A percentile compares a stretch with the other conserved stretches of the same genome.
Conservation (phyloP, 2,888 invertebrate species). For the Colostygia pectinataria region DNA sequence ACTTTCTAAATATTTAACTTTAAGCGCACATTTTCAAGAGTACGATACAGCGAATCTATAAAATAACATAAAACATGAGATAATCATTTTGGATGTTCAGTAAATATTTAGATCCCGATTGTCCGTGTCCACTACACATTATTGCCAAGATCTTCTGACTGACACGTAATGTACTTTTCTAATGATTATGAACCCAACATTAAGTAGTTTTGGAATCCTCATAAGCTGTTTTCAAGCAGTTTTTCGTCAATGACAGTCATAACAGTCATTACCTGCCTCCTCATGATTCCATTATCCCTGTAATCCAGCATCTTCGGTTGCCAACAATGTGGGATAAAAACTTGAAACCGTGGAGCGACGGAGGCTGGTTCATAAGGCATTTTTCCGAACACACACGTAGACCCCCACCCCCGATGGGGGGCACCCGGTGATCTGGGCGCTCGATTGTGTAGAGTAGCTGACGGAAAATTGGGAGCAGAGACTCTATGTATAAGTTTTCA, state of each 20-base stretch:
- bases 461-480: constrained; percentile 44
- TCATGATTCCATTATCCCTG: constrained; percentile 42
- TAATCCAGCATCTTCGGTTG: constrained; percentile 40
- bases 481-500: constrained; percentile 6
- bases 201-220: too few species aligned
- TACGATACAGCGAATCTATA: too few species aligned
- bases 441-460: constrained; percentile 61
- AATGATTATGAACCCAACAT: too few species aligned
- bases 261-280: constrained; percentile 13
- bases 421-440: constrained; percentile 64
- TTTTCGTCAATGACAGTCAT: neutral
- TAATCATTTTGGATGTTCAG: too few species aligned
- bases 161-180: too few species aligned
- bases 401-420: constrained; percentile 42
- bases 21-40: too few species aligned
- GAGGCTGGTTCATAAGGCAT: constrained; percentile 75
- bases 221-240: neutral
- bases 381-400: constrained; percentile 79
- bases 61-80: too few species aligned
- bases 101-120: too few species aligned
- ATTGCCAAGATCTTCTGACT: too few species aligned
- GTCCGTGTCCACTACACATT: too few species aligned
- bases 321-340: constrained; percentile 52
- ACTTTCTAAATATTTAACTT: too few species aligned
- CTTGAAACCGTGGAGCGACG: constrained; percentile 52